phyloP scores from a whole-genome alignment of 2,888 invertebrate species.

The Drosophila heteroneura region DNA sequence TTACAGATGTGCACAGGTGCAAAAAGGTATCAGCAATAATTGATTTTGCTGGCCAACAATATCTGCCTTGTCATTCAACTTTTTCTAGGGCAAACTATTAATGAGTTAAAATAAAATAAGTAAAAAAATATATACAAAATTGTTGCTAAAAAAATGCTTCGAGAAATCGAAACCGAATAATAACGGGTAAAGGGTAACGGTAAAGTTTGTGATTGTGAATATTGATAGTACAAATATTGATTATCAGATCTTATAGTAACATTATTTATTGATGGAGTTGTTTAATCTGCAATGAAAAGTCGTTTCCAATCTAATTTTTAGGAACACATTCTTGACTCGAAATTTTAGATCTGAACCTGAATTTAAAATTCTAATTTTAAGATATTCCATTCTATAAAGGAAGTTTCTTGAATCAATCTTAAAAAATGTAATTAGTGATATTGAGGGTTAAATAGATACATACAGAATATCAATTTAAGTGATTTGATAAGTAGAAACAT shows the following conservation, averaged over 20 bases:
- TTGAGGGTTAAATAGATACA: no score
- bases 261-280: neutral
- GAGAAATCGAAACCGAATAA: neutral
- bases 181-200: neutral
- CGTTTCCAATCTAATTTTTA: neutral
- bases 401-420: neutral
- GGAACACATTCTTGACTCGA: neutral
- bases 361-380: neutral
- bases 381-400: neutral
- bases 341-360: neutral
- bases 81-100: neutral
- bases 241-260: neutral
- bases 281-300: neutral
- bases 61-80: neutral
- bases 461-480: no score
- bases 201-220: neutral
- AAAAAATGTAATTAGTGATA: neutral
- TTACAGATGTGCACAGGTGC: slow-evolving; percentile 49
- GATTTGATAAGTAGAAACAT: neutral
- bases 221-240: neutral
- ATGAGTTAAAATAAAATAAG: neutral
- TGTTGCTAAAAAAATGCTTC: neutral
- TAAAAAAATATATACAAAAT: neutral
- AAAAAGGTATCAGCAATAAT: slow-evolving; percentile 19
- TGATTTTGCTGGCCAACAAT: neutral